Conservation (phyloP, 2,113 vertebrate genomes). For the Gobiocypris rarus region DNA sequence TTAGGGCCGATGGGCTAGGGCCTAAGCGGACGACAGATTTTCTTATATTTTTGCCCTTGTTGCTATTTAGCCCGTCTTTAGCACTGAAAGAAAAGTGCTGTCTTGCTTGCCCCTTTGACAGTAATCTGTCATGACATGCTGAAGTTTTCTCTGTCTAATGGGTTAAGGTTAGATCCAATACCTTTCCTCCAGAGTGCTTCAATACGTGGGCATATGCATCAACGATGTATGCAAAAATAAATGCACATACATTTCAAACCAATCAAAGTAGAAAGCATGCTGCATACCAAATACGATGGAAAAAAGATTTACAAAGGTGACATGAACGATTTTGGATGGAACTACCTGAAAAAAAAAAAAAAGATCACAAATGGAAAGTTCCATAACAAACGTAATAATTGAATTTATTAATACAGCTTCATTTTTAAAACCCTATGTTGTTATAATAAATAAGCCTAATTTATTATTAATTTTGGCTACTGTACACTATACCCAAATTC, state of each 20-base stretch:
- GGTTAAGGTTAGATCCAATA: conserved; percentile 39
- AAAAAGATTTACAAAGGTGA: background rate
- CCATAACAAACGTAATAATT: background rate
- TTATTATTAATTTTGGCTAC: conserved; percentile 9
- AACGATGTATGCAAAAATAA: conserved; percentile 8
- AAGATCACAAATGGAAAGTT: background rate
- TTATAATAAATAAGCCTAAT: background rate
- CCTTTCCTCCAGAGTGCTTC: conserved; percentile 31
- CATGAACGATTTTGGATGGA: background rate
- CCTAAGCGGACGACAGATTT: conserved; percentile 57
- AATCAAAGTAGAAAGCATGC: background rate
- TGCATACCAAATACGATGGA: background rate
- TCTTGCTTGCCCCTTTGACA: conserved; percentile 29
- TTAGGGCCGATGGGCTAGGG: conserved; percentile 51
- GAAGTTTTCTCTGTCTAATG: conserved; percentile 45
- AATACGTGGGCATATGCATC: conserved; percentile 22
- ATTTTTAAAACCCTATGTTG: background rate
- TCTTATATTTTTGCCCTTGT: conserved; percentile 54
- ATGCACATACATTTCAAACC: conserved; percentile 19
- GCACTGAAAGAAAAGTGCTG: conserved; percentile 56
- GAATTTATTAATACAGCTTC: background rate
- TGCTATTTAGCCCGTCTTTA: conserved; percentile 42
- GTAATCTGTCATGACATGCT: conserved; percentile 54
- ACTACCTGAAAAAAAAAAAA: background rate
- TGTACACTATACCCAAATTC: conserved; percentile 51